Base-by-base conservation (phyloP, 2,797 vertebrate species). In the Darevskia nairensis region DNA sequence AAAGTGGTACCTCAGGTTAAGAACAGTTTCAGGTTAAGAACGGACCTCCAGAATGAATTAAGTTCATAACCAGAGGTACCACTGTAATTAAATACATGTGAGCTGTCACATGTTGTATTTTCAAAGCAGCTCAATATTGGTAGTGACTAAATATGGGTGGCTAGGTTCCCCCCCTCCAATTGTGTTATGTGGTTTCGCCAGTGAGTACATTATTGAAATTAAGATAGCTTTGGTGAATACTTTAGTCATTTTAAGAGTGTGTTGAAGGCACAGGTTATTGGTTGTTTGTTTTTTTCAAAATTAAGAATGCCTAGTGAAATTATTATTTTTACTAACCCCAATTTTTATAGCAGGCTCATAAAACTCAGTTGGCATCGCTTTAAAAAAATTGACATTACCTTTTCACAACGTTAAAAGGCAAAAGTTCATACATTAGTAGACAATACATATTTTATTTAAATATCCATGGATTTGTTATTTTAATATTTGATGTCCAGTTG, bases 381-480 rank as follows among this genome's bases (percentile, higher is more conserved):
- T 88, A 76, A 71, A 17, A 80, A 19, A 59, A 29, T 44, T 46
- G 39, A 39, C 77, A 59, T 86, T 29, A 35, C 78, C 17, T 79
- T 89, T 86, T 80, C 87, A 84, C 35, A 89, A 13, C 44, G 50
- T 89, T 88, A 87, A 69, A 84, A 90, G 29, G 59, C 78, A 55
- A 82, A 79, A 89, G 69, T 90, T 88, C 72, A 86, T 21, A 64
- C 17, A 27, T 78, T 86, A 89, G 50, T 80, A 77, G 79, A 21
- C 66, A 89, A 80, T 80, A 64, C 41, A 1, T 11, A 3, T 85
- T 91, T 90, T 88, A 25, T 86, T 90, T 90, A 17, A 17, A 59
- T 89, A 86, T 41, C 35, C 64, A 27, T 86, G 66, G 85, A 61
- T 84, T 93, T 93, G 32, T 74, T 81, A n/a, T n/a, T 94, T 92